These are phyloP conservation scores for Scalopus aquaticus DNA, from an alignment of 2,113 vertebrate genomes.

Conservation along the genomic window DNA sequence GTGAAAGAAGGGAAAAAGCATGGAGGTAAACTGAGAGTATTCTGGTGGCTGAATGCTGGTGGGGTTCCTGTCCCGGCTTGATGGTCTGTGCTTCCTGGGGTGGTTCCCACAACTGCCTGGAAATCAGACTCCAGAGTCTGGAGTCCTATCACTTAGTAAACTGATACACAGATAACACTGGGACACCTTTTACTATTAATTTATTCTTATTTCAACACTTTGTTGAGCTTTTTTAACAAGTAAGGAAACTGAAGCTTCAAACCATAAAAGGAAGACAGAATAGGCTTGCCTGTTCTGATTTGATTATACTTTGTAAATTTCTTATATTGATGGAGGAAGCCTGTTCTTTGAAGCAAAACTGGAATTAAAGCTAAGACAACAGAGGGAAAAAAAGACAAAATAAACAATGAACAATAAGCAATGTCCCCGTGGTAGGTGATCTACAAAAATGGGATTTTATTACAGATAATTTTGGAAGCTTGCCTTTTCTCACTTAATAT, in stretches of 20 bases:
- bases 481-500: neutral
- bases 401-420: neutral
- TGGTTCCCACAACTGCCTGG: too few relatives aligned
- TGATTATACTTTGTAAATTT: neutral
- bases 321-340: neutral
- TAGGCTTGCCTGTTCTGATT: neutral
- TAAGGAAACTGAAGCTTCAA: neutral
- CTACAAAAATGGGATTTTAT: neutral
- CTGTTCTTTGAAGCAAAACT: neutral
- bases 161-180: neutral
- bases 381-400: neutral
- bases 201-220: neutral
- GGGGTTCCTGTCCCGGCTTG: neutral
- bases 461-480: neutral
- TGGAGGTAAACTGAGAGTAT: neutral
- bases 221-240: neutral
- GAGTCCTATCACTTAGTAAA: neutral
- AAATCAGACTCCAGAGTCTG: neutral
- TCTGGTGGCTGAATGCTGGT: rapidly evolving
- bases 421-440: neutral
- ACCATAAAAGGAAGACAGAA: neutral
- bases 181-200: neutral
- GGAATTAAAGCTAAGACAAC: neutral
- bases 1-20: too few relatives aligned
- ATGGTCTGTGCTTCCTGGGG: rapidly evolving